Evolutionary conservation across 2,888 invertebrate species (phyloP).

Genomic region (Cephus spinipes): DNA sequence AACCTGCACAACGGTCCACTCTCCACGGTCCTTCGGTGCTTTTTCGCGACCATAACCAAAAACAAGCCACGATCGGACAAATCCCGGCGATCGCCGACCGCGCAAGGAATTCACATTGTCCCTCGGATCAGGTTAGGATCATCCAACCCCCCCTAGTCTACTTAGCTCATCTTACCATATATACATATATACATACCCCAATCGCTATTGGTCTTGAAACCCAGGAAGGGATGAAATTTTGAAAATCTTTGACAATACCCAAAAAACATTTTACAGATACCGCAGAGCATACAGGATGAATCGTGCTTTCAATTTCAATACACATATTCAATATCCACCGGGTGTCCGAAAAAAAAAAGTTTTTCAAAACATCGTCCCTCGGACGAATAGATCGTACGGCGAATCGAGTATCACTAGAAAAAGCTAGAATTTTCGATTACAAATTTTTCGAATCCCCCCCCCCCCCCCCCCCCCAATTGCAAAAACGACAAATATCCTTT

Average conservation of each 20-base stretch:
- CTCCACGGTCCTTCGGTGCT: neutral
- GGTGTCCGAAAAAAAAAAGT: neutral
- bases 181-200: too few species aligned
- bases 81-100: neutral
- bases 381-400: too few species aligned
- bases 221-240: neutral
- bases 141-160: neutral
- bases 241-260: neutral
- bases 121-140: neutral
- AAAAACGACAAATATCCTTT: neutral
- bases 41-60: slow-evolving; percentile 15
- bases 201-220: neutral
- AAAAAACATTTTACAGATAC: neutral
- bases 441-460: slow-evolving; percentile 22
- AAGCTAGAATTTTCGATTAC: neutral
- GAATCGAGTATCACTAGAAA: neutral
- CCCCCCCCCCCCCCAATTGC: slow-evolving; percentile 1
- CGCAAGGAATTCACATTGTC: neutral
- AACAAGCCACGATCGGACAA: slow-evolving; percentile 23
- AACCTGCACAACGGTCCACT: slow-evolving; percentile 56
- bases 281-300: too few species aligned
- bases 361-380: too few species aligned
- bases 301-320: neutral
- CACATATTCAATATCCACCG: neutral
- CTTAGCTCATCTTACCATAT: neutral